phyloP scores from a whole-genome alignment of 2,113 vertebrate species.

The Callospermophilus lateralis region DNA sequence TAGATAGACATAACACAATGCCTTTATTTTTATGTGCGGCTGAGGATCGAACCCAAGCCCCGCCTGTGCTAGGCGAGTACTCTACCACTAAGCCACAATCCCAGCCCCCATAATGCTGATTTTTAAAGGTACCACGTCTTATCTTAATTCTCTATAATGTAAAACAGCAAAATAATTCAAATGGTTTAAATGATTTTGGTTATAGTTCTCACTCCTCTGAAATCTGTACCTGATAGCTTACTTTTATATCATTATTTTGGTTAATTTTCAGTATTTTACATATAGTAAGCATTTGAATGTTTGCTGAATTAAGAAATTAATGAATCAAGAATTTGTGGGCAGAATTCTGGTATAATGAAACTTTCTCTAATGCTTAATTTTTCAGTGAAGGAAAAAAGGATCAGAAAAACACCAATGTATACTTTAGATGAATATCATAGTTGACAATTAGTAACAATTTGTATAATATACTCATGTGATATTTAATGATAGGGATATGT shows the following conservation, averaged over 20 bases:
- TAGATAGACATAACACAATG: too few species aligned
- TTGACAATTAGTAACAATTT: neutral
- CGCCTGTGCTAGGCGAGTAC: too few species aligned
- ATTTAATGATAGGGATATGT: neutral
- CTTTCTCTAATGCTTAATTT: neutral
- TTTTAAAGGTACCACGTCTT: neutral
- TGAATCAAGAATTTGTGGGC: neutral
- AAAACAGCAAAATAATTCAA: neutral
- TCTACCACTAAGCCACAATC: too few species aligned
- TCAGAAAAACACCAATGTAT: neutral
- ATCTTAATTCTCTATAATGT: neutral
- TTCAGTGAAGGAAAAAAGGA: neutral
- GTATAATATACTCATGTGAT: neutral
- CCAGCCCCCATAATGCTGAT: neutral
- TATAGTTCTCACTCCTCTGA: neutral
- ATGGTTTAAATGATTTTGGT: neutral
- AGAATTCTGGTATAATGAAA: constrained; percentile 16
- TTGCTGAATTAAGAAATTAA: constrained; percentile 11
- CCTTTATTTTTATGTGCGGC: too few species aligned
- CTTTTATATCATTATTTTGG: neutral
- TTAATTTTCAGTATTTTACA: neutral
- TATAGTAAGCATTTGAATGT: neutral
- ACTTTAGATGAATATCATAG: neutral
- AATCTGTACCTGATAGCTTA: neutral
- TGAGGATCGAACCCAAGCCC: too few species aligned